Evolutionary conservation across 2,113 vertebrate genomes (phyloP).

Genomic region (Neodon shergylaensis): DNA sequence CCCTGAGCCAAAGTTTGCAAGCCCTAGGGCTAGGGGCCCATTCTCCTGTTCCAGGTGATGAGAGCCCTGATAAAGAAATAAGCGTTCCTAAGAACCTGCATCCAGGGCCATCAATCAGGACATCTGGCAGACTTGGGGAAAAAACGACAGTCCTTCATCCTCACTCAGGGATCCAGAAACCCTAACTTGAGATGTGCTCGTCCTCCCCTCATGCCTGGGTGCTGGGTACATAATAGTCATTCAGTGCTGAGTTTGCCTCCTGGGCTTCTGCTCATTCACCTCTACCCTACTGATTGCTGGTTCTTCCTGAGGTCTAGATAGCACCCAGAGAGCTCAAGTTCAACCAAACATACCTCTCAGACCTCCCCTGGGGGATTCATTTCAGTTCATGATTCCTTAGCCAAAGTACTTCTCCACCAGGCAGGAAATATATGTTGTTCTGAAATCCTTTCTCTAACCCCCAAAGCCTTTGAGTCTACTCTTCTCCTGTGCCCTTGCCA

Average conservation of each 20-base stretch:
- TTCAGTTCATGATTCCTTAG: neutral
- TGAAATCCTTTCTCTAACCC: constrained; percentile 20
- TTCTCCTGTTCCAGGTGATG: neutral
- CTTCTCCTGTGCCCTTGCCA: neutral
- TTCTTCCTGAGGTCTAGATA: neutral
- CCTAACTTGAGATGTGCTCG: neutral
- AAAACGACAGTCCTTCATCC: neutral
- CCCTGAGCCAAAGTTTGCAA: neutral
- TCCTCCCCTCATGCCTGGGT: neutral
- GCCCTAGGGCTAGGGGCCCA: neutral
- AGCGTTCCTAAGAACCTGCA: neutral
- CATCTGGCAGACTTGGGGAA: neutral
- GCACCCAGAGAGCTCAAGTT: neutral
- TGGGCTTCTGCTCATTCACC: neutral
- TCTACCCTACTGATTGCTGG: neutral
- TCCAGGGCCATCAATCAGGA: neutral
- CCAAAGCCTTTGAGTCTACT: neutral
- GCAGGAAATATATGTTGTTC: neutral
- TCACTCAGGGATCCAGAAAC: neutral
- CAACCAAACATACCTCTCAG: neutral
- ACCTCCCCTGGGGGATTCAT: neutral
- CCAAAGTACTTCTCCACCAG: constrained; percentile 5
- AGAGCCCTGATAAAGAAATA: neutral
- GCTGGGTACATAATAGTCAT: neutral
- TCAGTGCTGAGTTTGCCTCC: neutral